Evolutionary conservation across 2,797 vertebrate genomes (phyloP).

Genomic region (Capromys pilorides): DNA sequence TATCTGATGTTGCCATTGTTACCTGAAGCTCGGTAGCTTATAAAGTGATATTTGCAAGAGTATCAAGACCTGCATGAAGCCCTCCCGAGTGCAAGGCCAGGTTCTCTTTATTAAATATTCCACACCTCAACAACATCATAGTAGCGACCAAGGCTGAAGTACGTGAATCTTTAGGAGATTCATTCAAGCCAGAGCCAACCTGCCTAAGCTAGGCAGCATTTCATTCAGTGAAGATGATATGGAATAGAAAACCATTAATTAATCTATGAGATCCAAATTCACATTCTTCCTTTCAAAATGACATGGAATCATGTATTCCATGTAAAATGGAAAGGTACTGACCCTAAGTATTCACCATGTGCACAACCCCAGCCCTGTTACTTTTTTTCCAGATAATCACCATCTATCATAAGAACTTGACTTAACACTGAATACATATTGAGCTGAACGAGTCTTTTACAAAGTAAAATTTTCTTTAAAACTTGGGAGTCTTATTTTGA

Average conservation of each 20-base stretch:
- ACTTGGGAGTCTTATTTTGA: background rate
- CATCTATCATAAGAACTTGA: background rate
- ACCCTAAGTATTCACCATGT: background rate
- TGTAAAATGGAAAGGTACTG: background rate
- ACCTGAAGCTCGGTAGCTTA: no score
- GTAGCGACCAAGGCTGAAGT: background rate
- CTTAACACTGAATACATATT: background rate
- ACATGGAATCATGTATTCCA: background rate
- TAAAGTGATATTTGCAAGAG: background rate
- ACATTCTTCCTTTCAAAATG: background rate
- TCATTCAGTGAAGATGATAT: background rate
- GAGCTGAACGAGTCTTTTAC: background rate
- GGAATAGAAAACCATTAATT: background rate
- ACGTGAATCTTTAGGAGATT: background rate
- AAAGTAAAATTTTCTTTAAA: background rate
- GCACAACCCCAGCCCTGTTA: background rate
- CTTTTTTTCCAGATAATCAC: background rate
- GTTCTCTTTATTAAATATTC: no score
- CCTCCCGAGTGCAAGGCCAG: background rate
- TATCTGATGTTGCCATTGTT: background rate
- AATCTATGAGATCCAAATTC: background rate
- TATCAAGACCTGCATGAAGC: background rate
- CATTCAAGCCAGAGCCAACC: background rate
- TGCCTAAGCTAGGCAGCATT: background rate
- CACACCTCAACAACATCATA: background rate